Conservation (phyloP, 2,113 vertebrate species). For the Chamaetylas fuelleborni region DNA sequence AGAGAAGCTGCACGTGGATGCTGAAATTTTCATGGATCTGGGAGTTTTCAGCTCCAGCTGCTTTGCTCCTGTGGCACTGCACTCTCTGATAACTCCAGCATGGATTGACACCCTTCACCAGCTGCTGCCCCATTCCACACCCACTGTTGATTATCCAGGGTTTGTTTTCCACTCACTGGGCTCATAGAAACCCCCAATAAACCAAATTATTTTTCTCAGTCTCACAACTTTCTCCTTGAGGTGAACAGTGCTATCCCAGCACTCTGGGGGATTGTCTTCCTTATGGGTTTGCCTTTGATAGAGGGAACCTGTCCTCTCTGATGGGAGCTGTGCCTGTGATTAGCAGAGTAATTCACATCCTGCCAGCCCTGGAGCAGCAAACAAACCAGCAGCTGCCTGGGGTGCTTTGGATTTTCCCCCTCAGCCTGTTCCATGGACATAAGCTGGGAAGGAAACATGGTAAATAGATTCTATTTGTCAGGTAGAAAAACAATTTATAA, state of each 20-base stretch:
- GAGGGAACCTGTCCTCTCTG: neutral
- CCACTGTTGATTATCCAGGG: neutral
- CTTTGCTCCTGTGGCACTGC: neutral
- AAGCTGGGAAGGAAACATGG: neutral
- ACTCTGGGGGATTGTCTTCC: neutral
- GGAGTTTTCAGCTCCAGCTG: neutral
- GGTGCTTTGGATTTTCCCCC: neutral
- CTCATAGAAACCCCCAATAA: neutral
- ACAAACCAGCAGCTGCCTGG: neutral
- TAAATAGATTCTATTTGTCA: neutral
- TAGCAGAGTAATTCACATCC: neutral
- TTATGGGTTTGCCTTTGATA: neutral
- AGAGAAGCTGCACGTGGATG: neutral
- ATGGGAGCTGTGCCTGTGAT: neutral
- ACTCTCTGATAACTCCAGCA: neutral
- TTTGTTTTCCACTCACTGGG: neutral
- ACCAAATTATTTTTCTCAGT: neutral
- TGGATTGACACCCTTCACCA: neutral
- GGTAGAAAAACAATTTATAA: neutral
- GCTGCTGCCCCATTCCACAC: neutral
- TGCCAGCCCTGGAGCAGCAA: neutral
- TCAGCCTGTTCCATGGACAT: neutral
- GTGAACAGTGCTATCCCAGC: neutral
- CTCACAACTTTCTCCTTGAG: neutral
- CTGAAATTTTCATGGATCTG: neutral